A percentile compares a stretch with the other conserved stretches of the same genome.
phyloP scores from a whole-genome alignment of 1,140 invertebrate species.

The Pteromalus puparum region DNA sequence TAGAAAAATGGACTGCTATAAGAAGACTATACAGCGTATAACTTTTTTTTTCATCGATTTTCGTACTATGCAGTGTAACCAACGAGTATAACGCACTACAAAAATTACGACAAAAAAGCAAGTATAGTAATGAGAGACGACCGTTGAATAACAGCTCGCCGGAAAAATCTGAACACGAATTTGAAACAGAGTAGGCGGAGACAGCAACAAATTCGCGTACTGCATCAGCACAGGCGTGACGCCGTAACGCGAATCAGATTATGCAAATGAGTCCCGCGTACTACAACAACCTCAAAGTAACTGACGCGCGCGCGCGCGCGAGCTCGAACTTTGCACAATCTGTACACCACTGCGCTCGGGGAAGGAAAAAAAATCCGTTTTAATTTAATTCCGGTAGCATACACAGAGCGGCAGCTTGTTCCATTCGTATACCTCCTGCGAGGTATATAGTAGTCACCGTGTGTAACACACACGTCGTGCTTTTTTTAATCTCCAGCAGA shows the following conservation, averaged over 20 bases:
- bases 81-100: too few species aligned
- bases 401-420: neutral
- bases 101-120: too few species aligned
- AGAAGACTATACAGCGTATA: too few species aligned
- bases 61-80: too few species aligned
- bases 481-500: slow-evolving; percentile 13
- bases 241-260: slow-evolving; percentile 35
- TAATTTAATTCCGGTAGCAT: slow-evolving; percentile 7
- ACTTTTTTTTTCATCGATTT: too few species aligned
- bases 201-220: neutral
- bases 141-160: too few species aligned
- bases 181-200: neutral
- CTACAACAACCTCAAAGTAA: neutral
- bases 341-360: neutral
- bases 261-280: slow-evolving; percentile 20
- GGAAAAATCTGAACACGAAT: neutral
- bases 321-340: neutral
- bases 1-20: too few species aligned
- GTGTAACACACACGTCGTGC: neutral
- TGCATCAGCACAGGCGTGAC: slow-evolving; percentile 6
- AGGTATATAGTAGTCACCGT: too few species aligned
- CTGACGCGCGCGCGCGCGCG: neutral
- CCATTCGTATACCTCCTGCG: neutral
- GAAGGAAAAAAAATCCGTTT: neutral
- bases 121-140: too few species aligned